These are phyloP conservation scores for Theristus sp. DNA, from an alignment of 2,888 invertebrate genomes.

Conservation along the genomic window DNA sequence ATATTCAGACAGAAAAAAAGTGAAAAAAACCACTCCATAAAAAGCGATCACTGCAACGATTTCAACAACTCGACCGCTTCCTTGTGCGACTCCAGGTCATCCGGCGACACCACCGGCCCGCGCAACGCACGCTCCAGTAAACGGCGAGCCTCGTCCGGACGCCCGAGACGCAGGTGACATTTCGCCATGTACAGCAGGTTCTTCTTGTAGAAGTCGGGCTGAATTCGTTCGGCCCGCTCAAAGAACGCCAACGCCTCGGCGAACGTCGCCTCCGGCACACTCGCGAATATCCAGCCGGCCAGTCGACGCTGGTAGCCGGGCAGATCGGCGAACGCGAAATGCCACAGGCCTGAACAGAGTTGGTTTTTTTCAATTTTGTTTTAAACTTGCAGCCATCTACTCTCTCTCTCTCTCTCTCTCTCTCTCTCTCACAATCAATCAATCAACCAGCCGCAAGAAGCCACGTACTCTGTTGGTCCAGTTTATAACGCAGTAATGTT, in stretches of 20 bases:
- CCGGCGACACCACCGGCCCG: constrained; percentile 13
- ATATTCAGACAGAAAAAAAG: neutral
- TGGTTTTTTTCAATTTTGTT: too few species aligned
- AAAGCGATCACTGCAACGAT: neutral
- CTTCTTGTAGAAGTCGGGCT: constrained; percentile 41
- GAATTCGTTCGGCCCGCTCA: constrained; percentile 50
- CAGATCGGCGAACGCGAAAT: constrained; percentile 59
- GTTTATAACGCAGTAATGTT: too few species aligned
- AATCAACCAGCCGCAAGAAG: too few species aligned
- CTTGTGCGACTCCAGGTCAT: constrained; percentile 9
- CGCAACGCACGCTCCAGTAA: constrained; percentile 9
- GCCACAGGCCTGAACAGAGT: constrained; percentile 35
- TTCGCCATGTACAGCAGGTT: constrained; percentile 23
- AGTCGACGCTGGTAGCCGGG: constrained; percentile 29
- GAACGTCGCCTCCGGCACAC: constrained; percentile 43
- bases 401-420: too few species aligned
- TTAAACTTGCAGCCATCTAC: too few species aligned
- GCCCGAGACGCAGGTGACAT: constrained; percentile 15
- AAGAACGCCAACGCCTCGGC: constrained; percentile 68
- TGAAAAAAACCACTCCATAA: too few species aligned
- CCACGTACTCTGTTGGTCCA: too few species aligned
- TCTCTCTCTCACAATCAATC: too few species aligned
- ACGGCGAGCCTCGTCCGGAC: constrained; percentile 12
- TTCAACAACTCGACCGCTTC: neutral
- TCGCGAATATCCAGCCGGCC: constrained; percentile 1